A percentile compares a stretch with the other conserved stretches of the same genome.
Conservation (phyloP, 2,113 vertebrate species). For the Colaptes auratus region DNA sequence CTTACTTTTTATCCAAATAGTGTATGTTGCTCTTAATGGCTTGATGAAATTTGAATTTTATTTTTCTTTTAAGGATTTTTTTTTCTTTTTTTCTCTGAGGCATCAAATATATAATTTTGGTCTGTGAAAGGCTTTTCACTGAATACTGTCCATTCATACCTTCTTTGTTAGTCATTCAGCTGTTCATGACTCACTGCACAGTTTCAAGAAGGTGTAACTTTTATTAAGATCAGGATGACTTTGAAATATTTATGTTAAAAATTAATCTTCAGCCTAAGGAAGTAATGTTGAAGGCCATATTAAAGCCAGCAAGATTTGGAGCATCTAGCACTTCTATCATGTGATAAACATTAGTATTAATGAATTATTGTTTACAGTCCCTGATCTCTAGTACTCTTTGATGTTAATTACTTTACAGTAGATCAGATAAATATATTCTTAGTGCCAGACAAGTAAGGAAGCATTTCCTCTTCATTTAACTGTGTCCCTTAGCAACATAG, state of each 20-base stretch:
- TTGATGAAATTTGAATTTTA: neutral
- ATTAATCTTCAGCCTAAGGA: neutral
- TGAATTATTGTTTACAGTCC: neutral
- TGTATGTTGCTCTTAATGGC: neutral
- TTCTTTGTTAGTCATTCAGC: neutral
- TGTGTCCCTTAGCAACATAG: conserved; percentile 41
- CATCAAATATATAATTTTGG: neutral
- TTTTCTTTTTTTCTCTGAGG: neutral
- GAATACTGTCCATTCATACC: neutral
- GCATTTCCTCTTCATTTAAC: conserved; percentile 65
- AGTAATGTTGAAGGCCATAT: neutral
- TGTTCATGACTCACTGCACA: conserved; percentile 40
- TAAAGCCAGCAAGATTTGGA: neutral
- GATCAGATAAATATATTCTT: conserved; percentile 55
- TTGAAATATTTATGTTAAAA: neutral
- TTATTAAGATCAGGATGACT: conserved; percentile 1
- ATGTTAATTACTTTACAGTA: conserved; percentile 42
- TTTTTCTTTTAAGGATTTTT: neutral
- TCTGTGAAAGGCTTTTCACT: conserved; percentile 13
- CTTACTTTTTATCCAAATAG: neutral
- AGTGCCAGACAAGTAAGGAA: conserved; percentile 48
- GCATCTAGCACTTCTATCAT: neutral
- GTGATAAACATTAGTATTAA: conserved; percentile 5
- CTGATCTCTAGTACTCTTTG: neutral
- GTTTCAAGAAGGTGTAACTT: conserved; percentile 45